Percentiles rank a stretch among this genome's conserved stretches.
Conservation (phyloP, 2,113 vertebrate species). For the Asarcornis scutulata region DNA sequence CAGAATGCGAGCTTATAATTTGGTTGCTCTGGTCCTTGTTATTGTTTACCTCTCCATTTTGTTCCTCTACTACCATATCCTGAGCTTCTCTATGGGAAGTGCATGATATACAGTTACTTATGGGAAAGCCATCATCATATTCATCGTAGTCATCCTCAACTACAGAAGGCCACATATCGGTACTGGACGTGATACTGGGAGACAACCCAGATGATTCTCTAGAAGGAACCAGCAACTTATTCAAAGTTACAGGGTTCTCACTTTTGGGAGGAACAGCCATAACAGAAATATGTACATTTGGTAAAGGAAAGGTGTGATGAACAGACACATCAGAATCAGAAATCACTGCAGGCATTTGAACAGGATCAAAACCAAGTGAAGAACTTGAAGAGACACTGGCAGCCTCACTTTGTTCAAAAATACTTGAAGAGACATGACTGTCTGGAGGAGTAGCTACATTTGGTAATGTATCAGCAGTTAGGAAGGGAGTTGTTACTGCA, state of each 20-base stretch:
- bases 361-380: constrained; percentile 41
- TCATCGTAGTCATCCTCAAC: constrained; percentile 75
- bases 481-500: constrained; percentile 59
- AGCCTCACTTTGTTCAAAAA: constrained; percentile 62
- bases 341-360: constrained; percentile 61
- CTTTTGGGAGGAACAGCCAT: constrained; percentile 68
- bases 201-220: constrained; percentile 68
- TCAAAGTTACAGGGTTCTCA: constrained; percentile 66
- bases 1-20: constrained; percentile 73
- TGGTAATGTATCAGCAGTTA: constrained; percentile 45
- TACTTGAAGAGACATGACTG: constrained; percentile 22
- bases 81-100: constrained; percentile 79
- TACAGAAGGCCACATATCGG: constrained; percentile 64
- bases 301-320: constrained; percentile 63
- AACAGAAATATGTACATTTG: constrained; percentile 78
- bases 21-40: constrained; percentile 72
- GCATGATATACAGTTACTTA: constrained; percentile 85
- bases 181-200: constrained; percentile 65
- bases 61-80: constrained; percentile 79
- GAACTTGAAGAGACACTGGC: constrained; percentile 54
- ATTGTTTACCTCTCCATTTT: constrained; percentile 77
- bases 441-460: constrained; percentile 53
- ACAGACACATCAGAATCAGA: constrained; percentile 51
- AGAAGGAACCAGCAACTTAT: constrained; percentile 68
- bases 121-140: constrained; percentile 73